Evolutionary conservation across 2,113 vertebrate species (phyloP).

Genomic region (Lepus timidus): DNA sequence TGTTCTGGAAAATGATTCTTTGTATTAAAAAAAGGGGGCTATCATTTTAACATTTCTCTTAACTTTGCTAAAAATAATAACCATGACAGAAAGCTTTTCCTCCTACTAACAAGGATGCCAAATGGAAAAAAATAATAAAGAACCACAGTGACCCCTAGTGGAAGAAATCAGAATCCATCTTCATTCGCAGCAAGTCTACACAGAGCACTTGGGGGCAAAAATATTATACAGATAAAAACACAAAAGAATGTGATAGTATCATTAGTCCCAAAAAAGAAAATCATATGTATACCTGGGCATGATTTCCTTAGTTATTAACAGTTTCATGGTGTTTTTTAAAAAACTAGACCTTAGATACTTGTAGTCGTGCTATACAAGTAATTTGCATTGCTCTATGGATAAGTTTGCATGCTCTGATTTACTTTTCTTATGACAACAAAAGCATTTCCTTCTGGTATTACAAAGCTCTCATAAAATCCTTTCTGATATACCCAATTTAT

Average conservation of each 20-base stretch:
- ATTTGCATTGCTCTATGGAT: neutral
- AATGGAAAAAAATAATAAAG: conserved; percentile 65
- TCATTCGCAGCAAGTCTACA: accelerated
- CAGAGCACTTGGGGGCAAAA: neutral
- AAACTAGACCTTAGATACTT: neutral
- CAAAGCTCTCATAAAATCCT: conserved; percentile 8
- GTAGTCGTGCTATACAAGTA: neutral
- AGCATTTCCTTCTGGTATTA: neutral
- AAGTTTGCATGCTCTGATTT: neutral
- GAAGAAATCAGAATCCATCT: neutral
- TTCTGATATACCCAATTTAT: neutral
- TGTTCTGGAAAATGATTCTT: conserved; percentile 79
- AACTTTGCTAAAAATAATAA: conserved; percentile 86
- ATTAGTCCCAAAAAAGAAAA: conserved; percentile 15
- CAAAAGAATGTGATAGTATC: conserved; percentile 1
- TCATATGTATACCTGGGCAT: neutral
- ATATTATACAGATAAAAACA: conserved; percentile 25
- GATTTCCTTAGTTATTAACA: neutral
- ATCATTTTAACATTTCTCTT: conserved; percentile 83
- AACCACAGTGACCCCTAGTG: conserved; percentile 88
- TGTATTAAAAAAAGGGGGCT: conserved; percentile 82
- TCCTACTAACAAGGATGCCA: neutral
- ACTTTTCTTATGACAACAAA: neutral
- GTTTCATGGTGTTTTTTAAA: neutral
- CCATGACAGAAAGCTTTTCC: conserved; percentile 63